These are phyloP conservation scores for Psittacula cyanocephala DNA, from an alignment of 2,113 vertebrate genomes.

Conservation along the genomic window DNA sequence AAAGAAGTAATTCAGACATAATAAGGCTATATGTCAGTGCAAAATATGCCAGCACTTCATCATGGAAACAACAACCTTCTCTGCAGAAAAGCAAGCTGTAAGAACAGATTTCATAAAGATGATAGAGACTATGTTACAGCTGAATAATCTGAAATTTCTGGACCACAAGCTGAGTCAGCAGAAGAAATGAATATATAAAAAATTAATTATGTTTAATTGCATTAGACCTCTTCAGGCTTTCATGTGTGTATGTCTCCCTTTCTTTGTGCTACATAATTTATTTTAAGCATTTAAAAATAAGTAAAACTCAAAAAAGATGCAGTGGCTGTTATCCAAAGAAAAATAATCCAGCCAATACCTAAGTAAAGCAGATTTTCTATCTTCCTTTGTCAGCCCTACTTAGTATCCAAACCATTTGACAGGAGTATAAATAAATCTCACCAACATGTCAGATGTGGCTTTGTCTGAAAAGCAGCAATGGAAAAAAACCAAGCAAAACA, in stretches of 20 bases:
- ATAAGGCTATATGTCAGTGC: not conserved
- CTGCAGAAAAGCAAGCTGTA: not conserved
- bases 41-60: not conserved
- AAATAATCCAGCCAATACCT: not conserved
- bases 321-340: not conserved
- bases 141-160: not conserved
- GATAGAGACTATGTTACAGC: not conserved
- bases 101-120: not conserved
- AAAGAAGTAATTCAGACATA: not conserved
- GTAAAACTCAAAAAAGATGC: not conserved
- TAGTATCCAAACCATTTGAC: not conserved
- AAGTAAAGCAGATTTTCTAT: not conserved
- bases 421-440: conserved; percentile 3
- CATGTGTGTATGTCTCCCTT: not conserved
- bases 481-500: not conserved
- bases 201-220: not conserved
- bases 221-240: not conserved
- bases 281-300: not conserved
- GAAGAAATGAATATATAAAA: not conserved
- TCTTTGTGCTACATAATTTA: not conserved
- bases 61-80: not conserved
- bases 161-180: not conserved
- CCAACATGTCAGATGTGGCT: not conserved
- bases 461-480: not conserved
- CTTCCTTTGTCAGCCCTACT: not conserved